Conservation (phyloP, 2,113 vertebrate genomes). For the Oncorhynchus kisutch region DNA sequence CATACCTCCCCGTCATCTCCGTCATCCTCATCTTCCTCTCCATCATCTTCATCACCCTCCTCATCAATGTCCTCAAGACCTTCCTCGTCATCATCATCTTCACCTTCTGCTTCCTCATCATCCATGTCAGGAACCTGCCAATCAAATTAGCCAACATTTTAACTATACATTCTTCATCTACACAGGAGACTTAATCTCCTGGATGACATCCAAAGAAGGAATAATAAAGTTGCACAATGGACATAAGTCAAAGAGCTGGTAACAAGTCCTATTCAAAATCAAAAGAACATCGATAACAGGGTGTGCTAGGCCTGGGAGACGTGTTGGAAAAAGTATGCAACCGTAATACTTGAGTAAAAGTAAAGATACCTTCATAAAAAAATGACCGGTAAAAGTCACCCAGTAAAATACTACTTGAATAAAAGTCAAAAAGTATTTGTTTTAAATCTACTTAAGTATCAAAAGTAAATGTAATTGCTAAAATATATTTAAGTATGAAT, state of each 20-base stretch:
- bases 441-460: too few species aligned
- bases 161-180: background rate
- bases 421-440: too few species aligned
- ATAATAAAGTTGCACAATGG: background rate
- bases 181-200: background rate
- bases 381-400: too few species aligned
- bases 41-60: constrained; percentile 96
- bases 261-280: too few species aligned
- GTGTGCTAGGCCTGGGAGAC: background rate
- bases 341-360: too few species aligned
- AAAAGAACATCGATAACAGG: too few species aligned
- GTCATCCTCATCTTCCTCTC: constrained; percentile 93
- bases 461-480: too few species aligned
- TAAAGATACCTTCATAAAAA: too few species aligned
- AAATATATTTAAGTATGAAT: too few species aligned
- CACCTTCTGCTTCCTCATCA: constrained; percentile 95
- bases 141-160: background rate
- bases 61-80: constrained; percentile 98
- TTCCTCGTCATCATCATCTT: constrained; percentile 96
- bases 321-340: too few species aligned
- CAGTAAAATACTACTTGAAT: too few species aligned
- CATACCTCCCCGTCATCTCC: constrained; percentile 94
- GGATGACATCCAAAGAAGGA: background rate
- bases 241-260: background rate
- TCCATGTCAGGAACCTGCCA: constrained; percentile 99